Percentiles rank a stretch among this genome's conserved stretches.
Conservation (phyloP, 2,888 invertebrate genomes). For the Nephrotoma flavescens region DNA sequence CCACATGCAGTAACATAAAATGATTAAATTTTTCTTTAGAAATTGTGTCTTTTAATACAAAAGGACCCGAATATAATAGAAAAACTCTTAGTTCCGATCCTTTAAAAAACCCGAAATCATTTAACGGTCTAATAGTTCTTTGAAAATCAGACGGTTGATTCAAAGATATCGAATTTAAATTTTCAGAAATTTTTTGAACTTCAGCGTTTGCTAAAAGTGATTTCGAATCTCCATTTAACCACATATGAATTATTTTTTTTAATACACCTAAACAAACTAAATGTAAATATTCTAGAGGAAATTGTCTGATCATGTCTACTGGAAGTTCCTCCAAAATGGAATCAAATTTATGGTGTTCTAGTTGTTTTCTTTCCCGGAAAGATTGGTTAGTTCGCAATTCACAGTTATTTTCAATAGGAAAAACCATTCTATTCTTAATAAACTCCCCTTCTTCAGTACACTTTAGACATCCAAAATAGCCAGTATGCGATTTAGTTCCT, state of each 20-base stretch:
- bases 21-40: slow-evolving; percentile 11
- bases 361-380: slow-evolving; percentile 10
- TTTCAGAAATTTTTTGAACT: neutral
- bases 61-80: slow-evolving; percentile 16
- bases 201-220: neutral
- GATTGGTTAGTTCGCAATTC: slow-evolving; percentile 2
- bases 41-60: slow-evolving; percentile 13
- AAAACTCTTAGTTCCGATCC: slow-evolving; percentile 9
- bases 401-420: slow-evolving; percentile 5
- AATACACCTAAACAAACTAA: neutral
- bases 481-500: neutral
- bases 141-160: slow-evolving; percentile 15
- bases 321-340: slow-evolving; percentile 12
- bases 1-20: slow-evolving; percentile 14
- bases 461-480: neutral
- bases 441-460: slow-evolving; percentile 11
- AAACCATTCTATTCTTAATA: slow-evolving; percentile 10
- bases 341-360: slow-evolving; percentile 12
- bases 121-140: slow-evolving; percentile 13
- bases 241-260: neutral
- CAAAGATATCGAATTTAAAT: slow-evolving; percentile 2
- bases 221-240: slow-evolving; percentile 8
- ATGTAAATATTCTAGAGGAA: neutral
- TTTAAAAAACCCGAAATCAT: slow-evolving; percentile 14
- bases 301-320: slow-evolving; percentile 12